Conservation (phyloP, 2,797 vertebrate species). For the Uromys caudimaculatus region DNA sequence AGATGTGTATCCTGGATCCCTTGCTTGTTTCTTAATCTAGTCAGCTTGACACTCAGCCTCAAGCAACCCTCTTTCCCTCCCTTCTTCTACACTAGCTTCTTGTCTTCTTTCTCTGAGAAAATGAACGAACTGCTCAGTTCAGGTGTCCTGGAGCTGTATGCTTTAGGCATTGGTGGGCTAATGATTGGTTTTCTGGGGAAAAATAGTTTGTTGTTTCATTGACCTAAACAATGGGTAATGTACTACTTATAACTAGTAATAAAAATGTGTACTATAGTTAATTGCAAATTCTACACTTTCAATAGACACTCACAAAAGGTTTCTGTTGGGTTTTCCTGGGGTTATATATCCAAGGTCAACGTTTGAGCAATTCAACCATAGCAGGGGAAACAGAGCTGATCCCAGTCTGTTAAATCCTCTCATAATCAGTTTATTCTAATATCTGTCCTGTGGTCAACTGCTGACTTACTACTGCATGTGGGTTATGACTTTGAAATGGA, state of each 20-base stretch:
- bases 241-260: neutral
- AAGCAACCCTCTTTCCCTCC: neutral
- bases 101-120: neutral
- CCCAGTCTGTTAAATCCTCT: neutral
- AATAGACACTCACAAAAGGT: neutral
- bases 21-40: neutral
- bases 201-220: neutral
- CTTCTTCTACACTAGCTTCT: neutral
- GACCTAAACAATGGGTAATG: neutral
- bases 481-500: neutral
- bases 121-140: neutral
- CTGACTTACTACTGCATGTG: neutral
- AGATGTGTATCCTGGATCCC: neutral
- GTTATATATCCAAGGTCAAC: neutral
- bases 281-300: neutral
- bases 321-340: slow-evolving; percentile 27
- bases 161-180: neutral
- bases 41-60: neutral
- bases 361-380: neutral
- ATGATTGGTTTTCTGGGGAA: neutral
- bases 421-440: neutral
- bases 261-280: neutral
- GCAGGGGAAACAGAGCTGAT: neutral
- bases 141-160: neutral
- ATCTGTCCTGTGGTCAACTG: neutral